Percentiles rank a stretch among this genome's conserved stretches.
phyloP scores from a whole-genome alignment of 35 echinoderm and acorn worm species.

The Ophiothrix spiculata region DNA sequence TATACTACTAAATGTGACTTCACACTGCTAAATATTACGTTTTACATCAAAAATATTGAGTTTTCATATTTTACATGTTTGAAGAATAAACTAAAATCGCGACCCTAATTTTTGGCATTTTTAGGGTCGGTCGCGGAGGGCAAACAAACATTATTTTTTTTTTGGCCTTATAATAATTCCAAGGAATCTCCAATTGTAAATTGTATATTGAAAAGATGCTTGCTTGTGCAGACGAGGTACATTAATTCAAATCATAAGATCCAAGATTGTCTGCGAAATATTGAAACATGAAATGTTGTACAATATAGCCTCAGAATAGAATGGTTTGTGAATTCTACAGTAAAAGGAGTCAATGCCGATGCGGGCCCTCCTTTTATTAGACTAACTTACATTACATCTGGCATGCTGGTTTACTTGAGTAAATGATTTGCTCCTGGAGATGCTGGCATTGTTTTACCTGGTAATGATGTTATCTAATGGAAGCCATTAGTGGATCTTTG shows the following conservation, averaged over 20 bases:
- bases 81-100: no score
- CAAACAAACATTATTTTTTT: no score
- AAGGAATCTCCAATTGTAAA: not conserved
- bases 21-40: no score
- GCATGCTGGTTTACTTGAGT: not conserved
- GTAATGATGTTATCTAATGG: constrained; percentile 6
- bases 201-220: not conserved
- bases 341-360: not conserved
- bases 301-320: no score
- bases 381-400: not conserved
- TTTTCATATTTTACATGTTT: no score
- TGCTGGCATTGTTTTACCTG: not conserved
- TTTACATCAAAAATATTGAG: no score
- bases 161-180: no score
- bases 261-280: not conserved
- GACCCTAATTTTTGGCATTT: no score
- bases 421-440: not conserved
- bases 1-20: no score
- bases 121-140: no score
- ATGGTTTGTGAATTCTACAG: not conserved
- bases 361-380: not conserved
- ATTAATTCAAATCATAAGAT: not conserved
- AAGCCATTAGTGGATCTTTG: constrained; percentile 1
- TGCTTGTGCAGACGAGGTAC: no score
- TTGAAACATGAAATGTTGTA: not conserved